Conservation (phyloP, 2,888 invertebrate genomes). For the Andrena camellia region DNA sequence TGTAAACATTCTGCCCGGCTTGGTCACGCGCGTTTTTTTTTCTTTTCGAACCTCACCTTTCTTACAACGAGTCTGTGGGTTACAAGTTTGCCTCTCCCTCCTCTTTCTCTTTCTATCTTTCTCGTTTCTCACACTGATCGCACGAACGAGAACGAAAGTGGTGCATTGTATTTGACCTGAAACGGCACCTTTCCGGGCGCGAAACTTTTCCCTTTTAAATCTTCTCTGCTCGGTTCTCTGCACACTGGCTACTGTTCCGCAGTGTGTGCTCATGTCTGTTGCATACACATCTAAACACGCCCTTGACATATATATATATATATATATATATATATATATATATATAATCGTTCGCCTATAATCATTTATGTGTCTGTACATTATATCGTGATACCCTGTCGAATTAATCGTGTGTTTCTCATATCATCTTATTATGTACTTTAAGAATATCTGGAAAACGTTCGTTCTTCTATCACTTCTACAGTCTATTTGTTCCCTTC, state of each 20-base stretch:
- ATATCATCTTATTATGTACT: slow-evolving; percentile 1
- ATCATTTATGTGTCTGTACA: slow-evolving; percentile 12
- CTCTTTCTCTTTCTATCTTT: slow-evolving; percentile 24
- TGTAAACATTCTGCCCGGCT: slow-evolving; percentile 45
- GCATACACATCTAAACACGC: slow-evolving; percentile 30
- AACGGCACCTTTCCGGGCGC: not conserved
- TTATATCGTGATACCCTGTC: slow-evolving; percentile 3
- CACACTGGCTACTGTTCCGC: slow-evolving; percentile 70
- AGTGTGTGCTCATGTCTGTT: slow-evolving; percentile 48
- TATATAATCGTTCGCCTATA: slow-evolving; percentile 13
- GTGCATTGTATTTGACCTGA: not conserved
- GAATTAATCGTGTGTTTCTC: slow-evolving; percentile 2
- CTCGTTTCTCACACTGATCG: slow-evolving; percentile 15
- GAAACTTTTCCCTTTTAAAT: slow-evolving; percentile 7
- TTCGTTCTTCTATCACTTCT: slow-evolving; percentile 11
- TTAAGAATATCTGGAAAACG: slow-evolving; percentile 7
- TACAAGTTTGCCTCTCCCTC: slow-evolving; percentile 47
- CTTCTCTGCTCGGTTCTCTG: slow-evolving; percentile 61
- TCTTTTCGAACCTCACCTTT: slow-evolving; percentile 42
- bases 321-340: slow-evolving; percentile 20
- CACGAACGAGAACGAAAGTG: slow-evolving; percentile 31
- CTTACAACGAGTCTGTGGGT: slow-evolving; percentile 32
- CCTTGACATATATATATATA: slow-evolving; percentile 30
- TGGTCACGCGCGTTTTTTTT: slow-evolving; percentile 41
- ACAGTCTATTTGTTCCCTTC: slow-evolving; percentile 58